Conservation (phyloP, 1,140 invertebrate genomes). For the Lethrus apterus region DNA sequence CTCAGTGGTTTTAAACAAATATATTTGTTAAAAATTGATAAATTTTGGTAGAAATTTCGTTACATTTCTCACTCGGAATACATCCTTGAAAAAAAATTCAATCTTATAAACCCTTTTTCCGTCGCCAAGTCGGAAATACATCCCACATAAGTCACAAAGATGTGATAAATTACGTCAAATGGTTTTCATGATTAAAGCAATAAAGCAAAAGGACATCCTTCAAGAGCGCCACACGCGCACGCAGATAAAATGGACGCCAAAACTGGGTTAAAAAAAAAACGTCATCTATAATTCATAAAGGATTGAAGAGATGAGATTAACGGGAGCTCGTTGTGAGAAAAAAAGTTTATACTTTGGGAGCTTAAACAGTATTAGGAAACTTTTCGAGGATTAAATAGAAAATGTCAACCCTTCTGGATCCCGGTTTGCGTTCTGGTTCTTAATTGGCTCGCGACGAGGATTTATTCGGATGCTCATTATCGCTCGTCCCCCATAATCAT, state of each 20-base stretch:
- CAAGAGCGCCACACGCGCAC: constrained; percentile 23
- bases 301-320: constrained; percentile 18
- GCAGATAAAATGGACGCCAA: constrained; percentile 27
- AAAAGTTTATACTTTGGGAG: not conserved
- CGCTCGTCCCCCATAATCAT: too few species aligned
- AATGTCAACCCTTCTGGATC: constrained; percentile 1
- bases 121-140: constrained; percentile 25
- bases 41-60: too few species aligned
- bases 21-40: too few species aligned
- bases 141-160: constrained; percentile 32
- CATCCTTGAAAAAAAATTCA: too few species aligned
- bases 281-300: constrained; percentile 38
- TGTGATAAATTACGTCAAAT: constrained; percentile 38
- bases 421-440: not conserved
- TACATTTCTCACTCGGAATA: too few species aligned
- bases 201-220: constrained; percentile 34
- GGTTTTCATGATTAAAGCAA: constrained; percentile 40
- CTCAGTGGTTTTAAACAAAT: too few species aligned
- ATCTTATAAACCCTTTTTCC: too few species aligned
- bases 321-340: too few species aligned
- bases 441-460: constrained; percentile 10
- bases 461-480: constrained; percentile 9
- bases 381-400: constrained; percentile 3
- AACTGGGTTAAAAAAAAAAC: constrained; percentile 23
- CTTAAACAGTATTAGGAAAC: constrained; percentile 9